A percentile compares a stretch with the other conserved stretches of the same genome.
Conservation (phyloP, 2,888 invertebrate species). For the Acleris holmiana region DNA sequence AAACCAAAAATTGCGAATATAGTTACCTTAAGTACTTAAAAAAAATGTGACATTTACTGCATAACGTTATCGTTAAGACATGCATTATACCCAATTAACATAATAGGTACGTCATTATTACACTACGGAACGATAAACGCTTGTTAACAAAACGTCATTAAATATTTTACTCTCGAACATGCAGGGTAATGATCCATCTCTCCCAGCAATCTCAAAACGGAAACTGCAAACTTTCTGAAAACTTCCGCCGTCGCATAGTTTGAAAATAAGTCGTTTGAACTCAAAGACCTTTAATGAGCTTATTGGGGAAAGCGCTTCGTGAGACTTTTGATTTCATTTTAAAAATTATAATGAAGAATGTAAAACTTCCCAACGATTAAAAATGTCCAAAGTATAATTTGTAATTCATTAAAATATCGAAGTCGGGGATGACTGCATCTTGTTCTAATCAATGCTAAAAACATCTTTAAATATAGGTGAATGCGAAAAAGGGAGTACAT, state of each 20-base stretch:
- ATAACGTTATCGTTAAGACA: too few species aligned
- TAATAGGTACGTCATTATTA: too few species aligned
- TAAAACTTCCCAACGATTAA: not conserved
- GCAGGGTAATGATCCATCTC: constrained; percentile 7
- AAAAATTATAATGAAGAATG: not conserved
- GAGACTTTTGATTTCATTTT: constrained; percentile 15
- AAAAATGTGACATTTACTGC: too few species aligned
- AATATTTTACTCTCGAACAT: not conserved
- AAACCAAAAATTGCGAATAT: too few species aligned
- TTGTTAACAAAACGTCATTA: too few species aligned
- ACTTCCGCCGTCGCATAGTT: constrained; percentile 31
- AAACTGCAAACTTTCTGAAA: constrained; percentile 9
- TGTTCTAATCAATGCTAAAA: too few species aligned
- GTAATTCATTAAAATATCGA: not conserved
- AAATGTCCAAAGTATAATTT: not conserved
- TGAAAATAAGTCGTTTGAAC: constrained; percentile 30
- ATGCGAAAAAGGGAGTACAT: too few species aligned
- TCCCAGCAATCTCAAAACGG: constrained; percentile 10
- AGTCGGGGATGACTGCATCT: too few species aligned
- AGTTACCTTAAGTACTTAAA: too few species aligned
- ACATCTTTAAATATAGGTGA: too few species aligned
- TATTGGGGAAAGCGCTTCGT: constrained; percentile 21
- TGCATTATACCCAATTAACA: too few species aligned
- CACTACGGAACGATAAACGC: not conserved
- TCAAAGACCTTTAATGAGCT: constrained; percentile 34